Evolutionary conservation across 2,888 invertebrate species (phyloP).

Genomic region (Artemia sinica): DNA sequence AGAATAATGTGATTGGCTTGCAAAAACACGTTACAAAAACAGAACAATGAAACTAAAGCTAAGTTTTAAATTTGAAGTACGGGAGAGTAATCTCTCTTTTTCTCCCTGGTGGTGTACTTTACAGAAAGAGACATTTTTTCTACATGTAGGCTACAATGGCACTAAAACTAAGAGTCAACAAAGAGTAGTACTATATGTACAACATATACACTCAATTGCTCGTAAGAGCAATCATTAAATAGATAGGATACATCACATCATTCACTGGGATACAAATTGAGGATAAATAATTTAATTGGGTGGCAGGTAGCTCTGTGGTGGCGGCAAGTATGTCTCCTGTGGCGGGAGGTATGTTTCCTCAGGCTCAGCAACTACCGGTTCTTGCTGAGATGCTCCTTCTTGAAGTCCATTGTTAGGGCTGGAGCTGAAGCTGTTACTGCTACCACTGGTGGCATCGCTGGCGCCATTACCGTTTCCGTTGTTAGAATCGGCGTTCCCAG

Average conservation of each 20-base stretch:
- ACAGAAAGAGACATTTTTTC: too few species aligned
- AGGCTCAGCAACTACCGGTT: background rate
- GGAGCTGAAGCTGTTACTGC: background rate
- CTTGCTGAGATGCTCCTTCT: constrained; percentile 10
- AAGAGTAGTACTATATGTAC: constrained; percentile 11
- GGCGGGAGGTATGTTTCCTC: background rate
- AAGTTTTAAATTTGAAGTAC: too few species aligned
- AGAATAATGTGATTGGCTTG: too few species aligned
- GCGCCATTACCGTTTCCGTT: background rate
- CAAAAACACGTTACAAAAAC: too few species aligned
- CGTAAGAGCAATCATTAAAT: background rate
- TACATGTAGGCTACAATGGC: too few species aligned
- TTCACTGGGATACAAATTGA: background rate
- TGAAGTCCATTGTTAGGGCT: background rate
- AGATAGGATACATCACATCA: constrained; percentile 11
- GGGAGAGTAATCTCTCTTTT: too few species aligned
- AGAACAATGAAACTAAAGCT: too few species aligned
- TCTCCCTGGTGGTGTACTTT: too few species aligned
- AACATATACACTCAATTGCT: constrained; percentile 13
- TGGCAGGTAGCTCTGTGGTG: background rate
- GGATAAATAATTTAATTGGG: background rate
- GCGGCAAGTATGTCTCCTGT: background rate
- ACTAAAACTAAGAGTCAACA: background rate
- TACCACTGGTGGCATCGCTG: background rate
- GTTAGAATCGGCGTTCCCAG: background rate